Conservation (phyloP, 2,113 vertebrate species). For the Cettia cetti region DNA sequence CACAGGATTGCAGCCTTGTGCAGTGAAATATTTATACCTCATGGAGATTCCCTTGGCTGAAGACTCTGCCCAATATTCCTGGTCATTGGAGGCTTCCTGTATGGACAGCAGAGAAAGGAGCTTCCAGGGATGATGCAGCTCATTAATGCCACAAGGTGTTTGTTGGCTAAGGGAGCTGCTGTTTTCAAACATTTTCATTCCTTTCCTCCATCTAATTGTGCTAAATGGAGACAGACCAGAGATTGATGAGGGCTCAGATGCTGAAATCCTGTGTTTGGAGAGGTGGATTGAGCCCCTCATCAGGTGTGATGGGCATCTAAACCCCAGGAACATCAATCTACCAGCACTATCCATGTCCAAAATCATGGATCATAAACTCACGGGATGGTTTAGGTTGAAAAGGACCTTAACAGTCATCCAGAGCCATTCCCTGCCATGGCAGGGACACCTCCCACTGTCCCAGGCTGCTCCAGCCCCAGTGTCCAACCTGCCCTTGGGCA, state of each 20-base stretch:
- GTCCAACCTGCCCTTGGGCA: background rate
- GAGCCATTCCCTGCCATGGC: accelerated
- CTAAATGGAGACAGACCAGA: background rate
- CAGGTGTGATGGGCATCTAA: background rate
- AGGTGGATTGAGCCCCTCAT: background rate
- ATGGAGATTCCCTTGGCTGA: background rate
- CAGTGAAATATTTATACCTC: background rate
- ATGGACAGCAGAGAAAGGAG: background rate
- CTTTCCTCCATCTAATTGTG: background rate
- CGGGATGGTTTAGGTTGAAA: background rate
- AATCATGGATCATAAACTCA: background rate
- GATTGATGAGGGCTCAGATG: background rate
- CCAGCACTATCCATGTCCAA: background rate
- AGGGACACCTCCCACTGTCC: background rate
- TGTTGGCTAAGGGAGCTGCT: background rate
- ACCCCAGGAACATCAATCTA: background rate
- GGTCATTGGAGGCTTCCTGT: background rate
- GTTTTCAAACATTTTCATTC: background rate
- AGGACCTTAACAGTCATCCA: background rate
- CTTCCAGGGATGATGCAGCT: background rate
- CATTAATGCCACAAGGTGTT: no score
- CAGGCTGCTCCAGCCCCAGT: background rate
- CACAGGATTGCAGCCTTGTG: background rate
- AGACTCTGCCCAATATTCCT: background rate
- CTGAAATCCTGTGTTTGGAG: background rate